Percentiles rank a stretch among this genome's conserved stretches.
Evolutionary conservation across 2,113 vertebrate species (phyloP).

Genomic region (Uria aalge): DNA sequence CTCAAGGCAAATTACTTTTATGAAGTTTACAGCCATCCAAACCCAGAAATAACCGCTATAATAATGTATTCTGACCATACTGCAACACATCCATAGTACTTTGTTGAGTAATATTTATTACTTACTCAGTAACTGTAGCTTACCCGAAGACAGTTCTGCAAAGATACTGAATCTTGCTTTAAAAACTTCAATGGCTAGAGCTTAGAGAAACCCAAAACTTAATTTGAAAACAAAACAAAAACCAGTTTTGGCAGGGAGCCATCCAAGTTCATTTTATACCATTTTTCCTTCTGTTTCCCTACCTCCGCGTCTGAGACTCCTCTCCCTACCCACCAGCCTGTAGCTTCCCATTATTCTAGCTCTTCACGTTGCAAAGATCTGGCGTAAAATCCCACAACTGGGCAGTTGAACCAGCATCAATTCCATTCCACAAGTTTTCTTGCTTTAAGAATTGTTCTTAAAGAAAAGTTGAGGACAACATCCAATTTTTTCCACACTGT

Average conservation of each 20-base stretch:
- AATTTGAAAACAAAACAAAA: background rate
- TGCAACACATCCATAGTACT: background rate
- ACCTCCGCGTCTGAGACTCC: rapidly evolving
- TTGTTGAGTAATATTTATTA: background rate
- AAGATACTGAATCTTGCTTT: background rate
- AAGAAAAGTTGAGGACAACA: background rate
- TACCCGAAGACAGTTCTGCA: background rate
- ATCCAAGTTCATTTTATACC: background rate
- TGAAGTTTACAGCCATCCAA: background rate
- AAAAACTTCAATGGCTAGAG: background rate
- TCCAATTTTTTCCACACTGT: background rate
- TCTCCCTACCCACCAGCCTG: background rate
- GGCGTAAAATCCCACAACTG: background rate
- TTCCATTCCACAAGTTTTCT: background rate
- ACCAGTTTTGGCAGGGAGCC: background rate
- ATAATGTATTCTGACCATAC: background rate
- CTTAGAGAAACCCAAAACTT: background rate
- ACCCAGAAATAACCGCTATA: background rate
- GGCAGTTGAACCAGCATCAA: background rate
- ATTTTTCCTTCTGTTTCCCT: background rate
- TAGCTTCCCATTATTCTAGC: background rate
- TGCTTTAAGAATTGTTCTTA: background rate
- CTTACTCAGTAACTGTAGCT: background rate
- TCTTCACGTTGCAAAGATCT: background rate
- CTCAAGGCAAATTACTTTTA: background rate